Conservation (phyloP, 1,140 invertebrate species). For the Cydia splendana region DNA sequence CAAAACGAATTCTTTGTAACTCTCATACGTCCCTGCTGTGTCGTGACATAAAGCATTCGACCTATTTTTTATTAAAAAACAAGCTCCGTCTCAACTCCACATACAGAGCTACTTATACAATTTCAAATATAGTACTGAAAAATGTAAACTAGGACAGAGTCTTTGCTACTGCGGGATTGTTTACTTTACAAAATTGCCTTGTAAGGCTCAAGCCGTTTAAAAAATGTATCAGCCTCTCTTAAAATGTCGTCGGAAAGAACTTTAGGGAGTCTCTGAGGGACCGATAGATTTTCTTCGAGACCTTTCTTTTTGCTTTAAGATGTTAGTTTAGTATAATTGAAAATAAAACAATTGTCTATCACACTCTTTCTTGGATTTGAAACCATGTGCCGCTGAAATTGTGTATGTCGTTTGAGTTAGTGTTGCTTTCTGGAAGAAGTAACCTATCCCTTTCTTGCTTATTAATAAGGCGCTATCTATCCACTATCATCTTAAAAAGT, state of each 20-base stretch:
- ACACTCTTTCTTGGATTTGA: background rate
- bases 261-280: background rate
- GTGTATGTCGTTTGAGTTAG: background rate
- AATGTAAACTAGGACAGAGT: constrained; percentile 7
- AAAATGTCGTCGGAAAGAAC: background rate
- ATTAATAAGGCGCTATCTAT: too few species aligned
- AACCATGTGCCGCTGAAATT: background rate
- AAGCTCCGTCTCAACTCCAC: background rate
- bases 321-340: background rate
- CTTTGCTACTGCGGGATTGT: constrained; percentile 45
- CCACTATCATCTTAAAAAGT: too few species aligned
- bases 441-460: background rate
- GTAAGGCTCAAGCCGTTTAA: constrained; percentile 64
- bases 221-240: constrained; percentile 65
- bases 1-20: constrained; percentile 14
- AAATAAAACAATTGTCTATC: background rate
- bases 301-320: background rate
- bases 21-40: background rate
- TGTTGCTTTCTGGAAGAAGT: background rate
- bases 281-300: background rate
- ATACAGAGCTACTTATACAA: constrained; percentile 10
- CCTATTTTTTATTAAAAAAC: constrained; percentile 30
- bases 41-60: constrained; percentile 14
- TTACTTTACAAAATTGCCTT: constrained; percentile 74
- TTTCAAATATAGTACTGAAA: constrained; percentile 17